Base-by-base conservation (phyloP, 2,113 vertebrate species). In the Hippopotamus amphibius region DNA sequence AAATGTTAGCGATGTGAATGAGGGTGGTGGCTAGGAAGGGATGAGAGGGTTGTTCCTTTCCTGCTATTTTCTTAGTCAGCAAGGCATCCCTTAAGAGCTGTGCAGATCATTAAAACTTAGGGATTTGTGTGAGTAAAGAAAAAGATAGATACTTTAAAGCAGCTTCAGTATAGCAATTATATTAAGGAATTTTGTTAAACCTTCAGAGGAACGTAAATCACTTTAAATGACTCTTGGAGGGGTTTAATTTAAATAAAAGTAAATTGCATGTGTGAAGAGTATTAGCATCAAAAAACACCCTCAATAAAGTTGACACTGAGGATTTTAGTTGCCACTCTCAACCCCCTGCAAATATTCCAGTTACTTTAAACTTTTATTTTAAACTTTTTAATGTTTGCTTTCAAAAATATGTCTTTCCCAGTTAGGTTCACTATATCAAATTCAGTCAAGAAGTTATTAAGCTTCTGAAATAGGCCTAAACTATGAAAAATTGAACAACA, bases 291-390 rank as follows among this genome's bases (percentile, higher is more conserved):
- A 57, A 89, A 66, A 84, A 53, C 11, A 33, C 7, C 55, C 85
- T 89, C 28, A 33, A 37, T 88, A 66, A 81, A 48, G 66, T 30
- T 69, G 30, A 48, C 28, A 84, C 24, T 80, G 16, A 22, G 84
- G 6, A 21, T 28, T 53, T 79, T 86, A 76, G 10, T 61, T 93
- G 61, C 63, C 28, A 89, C 17, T 92, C 7, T 13, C 41, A 50
- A 33, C 17, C 16, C 81, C 2, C 15, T 89, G 19, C 57, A 69
- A 74, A 37, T 30, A 85, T 63, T 96, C 26, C 22, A 68, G 6
- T 88, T 89, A 61, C 63, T 90, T 90, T 21, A 28, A 63, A 86
- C 79, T 10, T 76, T 90, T 84, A 88, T 83, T 21, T 74, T 71
- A 76, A 68, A 46, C 2, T 66, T 96, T 93, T 63, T 65, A 88